Evolutionary conservation across 2,113 vertebrate species (phyloP), one percentile per base, ranked within the genome.

Genomic region (Hyla sarda): DNA sequence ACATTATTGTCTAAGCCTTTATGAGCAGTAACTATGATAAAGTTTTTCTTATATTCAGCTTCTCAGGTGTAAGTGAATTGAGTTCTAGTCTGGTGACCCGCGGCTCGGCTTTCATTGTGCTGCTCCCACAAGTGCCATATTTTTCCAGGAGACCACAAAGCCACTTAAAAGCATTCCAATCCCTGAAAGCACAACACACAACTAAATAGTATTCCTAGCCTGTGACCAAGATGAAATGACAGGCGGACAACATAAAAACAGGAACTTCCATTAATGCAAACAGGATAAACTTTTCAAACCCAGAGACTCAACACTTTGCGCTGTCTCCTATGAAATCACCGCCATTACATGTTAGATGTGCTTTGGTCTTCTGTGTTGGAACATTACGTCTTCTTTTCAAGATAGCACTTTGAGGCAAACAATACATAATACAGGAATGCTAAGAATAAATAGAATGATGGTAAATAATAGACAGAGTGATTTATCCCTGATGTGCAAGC

Each of bases 251-350:
- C 8, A 30, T 37, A 77, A 77, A 76, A 77, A 77, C 74, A 77
- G 74, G 48, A 77, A 54, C 74, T 77, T 77, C 74, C 74, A 77
- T 77, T 77, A 77, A 47, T 17, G 74, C 25, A 19, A 54, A 30
- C 48, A 77, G 25, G 74, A 77, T 54, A 54, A 21, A 54, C 45
- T 48, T 17, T 4, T 48, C 10, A 5, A 76, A 16, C 25, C 37
- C 28, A 25, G 8, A 75, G 45, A n/a, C 41, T 50, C 47, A 52
- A 32, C 74, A 54, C 28, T 32, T 28, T 47, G 4, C 14, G 30
- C 30, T 52, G 21, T 54, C 25, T 76, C 28, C 8, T 52, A 30
- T 28, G 16, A 17, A 8, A 76, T 52, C 74, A 50, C 45, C 10
- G 65, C 45, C n/a, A 9, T 30, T 1, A 30, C 48, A 25, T 12